phyloP scores from a whole-genome alignment of 2,113 vertebrate genomes.

The Perca schrenkii region DNA sequence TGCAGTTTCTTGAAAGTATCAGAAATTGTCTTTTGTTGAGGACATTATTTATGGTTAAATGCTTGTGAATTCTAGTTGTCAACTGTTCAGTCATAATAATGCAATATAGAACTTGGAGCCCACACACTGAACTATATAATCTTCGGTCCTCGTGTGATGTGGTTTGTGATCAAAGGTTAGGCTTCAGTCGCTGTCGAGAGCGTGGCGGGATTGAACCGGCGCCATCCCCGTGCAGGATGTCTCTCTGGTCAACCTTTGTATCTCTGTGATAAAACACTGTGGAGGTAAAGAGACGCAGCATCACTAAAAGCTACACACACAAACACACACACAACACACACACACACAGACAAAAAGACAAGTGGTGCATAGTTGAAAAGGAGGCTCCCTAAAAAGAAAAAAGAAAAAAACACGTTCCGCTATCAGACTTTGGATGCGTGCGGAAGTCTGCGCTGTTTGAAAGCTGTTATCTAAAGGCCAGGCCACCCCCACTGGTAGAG shows the following conservation, averaged over 20 bases:
- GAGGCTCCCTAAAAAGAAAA: not conserved
- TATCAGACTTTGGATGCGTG: slow-evolving; percentile 52
- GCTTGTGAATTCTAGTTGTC: not conserved
- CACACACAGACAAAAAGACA: slow-evolving; percentile 55
- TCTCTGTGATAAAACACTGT: slow-evolving; percentile 58
- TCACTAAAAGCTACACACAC: slow-evolving; percentile 41
- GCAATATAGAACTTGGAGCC: not conserved
- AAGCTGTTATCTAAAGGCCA: slow-evolving; percentile 65
- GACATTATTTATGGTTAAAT: not conserved
- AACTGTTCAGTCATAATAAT: not conserved
- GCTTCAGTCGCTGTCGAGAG: slow-evolving; percentile 26
- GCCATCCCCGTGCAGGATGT: slow-evolving; percentile 60
- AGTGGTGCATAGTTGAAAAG: slow-evolving; percentile 66
- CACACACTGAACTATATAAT: not conserved
- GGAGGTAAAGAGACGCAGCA: slow-evolving; percentile 55
- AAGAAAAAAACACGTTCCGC: slow-evolving; percentile 45
- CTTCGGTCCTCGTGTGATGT: slow-evolving; percentile 8
- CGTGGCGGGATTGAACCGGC: slow-evolving; percentile 42
- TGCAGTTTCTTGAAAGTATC: not conserved
- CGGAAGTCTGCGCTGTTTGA: slow-evolving; percentile 72
- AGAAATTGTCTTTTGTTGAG: not conserved
- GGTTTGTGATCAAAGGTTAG: slow-evolving; percentile 57
- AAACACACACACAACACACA: slow-evolving; percentile 2
- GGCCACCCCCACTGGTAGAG: slow-evolving; percentile 24
- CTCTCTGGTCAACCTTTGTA: slow-evolving; percentile 60